phyloP scores from a whole-genome alignment of 2,888 invertebrate species.

The Chaitophorus viminalis region DNA sequence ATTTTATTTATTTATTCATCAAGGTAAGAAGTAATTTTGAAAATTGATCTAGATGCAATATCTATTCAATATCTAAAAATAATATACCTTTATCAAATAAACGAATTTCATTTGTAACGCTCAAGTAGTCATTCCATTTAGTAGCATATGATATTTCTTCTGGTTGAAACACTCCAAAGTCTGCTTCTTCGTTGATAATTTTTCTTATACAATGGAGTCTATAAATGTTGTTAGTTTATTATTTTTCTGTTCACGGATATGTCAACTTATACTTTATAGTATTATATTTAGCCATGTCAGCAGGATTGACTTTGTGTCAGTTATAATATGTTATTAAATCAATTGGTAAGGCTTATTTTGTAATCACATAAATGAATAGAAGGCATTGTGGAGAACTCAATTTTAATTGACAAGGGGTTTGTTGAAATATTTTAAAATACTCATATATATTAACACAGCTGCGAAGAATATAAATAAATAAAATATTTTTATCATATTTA shows the following conservation, averaged over 20 bases:
- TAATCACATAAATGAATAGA: slow-evolving; percentile 11
- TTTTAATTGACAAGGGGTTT: background rate
- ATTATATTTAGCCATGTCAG: background rate
- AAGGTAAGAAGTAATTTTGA: background rate
- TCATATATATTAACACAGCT: background rate
- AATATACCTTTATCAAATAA: slow-evolving; percentile 54
- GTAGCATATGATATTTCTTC: slow-evolving; percentile 83
- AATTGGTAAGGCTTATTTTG: background rate
- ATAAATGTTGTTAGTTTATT: slow-evolving; percentile 64
- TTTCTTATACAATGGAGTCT: slow-evolving; percentile 84
- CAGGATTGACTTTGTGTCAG: background rate
- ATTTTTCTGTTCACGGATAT: background rate
- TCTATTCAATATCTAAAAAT: background rate
- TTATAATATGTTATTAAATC: background rate
- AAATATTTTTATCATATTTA: too few species aligned
- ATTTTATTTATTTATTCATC: too few species aligned
- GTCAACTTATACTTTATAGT: too few species aligned
- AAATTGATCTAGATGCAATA: background rate
- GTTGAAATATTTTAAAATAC: background rate
- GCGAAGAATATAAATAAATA: too few species aligned
- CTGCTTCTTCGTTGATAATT: slow-evolving; percentile 81
- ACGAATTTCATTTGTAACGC: slow-evolving; percentile 62
- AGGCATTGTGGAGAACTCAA: background rate
- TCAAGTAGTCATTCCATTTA: slow-evolving; percentile 65
- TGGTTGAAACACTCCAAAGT: slow-evolving; percentile 84